Conservation (phyloP, 2,797 vertebrate genomes). For the Peromyscus attwateri region DNA sequence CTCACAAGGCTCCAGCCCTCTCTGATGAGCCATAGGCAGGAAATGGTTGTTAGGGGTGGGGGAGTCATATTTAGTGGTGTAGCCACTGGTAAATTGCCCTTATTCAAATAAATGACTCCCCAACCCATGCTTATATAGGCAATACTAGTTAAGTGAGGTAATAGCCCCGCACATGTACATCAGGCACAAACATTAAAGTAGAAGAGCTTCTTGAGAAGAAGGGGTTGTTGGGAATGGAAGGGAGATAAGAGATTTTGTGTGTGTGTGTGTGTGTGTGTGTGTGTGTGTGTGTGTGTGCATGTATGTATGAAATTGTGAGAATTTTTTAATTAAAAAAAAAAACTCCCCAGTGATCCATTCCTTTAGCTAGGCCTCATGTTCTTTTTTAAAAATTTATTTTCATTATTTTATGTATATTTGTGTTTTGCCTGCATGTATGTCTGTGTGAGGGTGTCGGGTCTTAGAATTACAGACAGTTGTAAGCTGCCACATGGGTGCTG, state of each 20-base stretch:
- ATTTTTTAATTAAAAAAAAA: neutral
- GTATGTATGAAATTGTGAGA: too few species aligned
- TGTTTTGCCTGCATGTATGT: too few species aligned
- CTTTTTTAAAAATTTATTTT: too few species aligned
- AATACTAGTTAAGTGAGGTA: neutral
- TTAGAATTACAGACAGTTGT: too few species aligned
- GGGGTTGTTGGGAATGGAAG: neutral
- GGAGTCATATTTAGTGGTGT: neutral
- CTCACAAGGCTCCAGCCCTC: neutral
- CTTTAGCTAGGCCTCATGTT: neutral
- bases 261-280: too few species aligned
- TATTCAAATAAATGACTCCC: neutral
- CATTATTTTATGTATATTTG: too few species aligned
- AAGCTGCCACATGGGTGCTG: too few species aligned
- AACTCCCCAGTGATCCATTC: neutral
- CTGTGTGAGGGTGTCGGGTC: too few species aligned
- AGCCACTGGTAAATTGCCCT: neutral
- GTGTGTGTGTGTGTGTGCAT: too few species aligned
- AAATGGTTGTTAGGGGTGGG: neutral
- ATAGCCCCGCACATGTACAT: neutral
- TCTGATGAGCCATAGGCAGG: neutral
- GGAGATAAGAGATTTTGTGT: neutral
- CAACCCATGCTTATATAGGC: neutral
- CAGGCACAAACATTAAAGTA: neutral
- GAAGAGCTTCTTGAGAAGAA: neutral